These are phyloP conservation scores for Lasiurus cinereus DNA, from an alignment of 2,113 vertebrate species.

Conservation along the genomic window DNA sequence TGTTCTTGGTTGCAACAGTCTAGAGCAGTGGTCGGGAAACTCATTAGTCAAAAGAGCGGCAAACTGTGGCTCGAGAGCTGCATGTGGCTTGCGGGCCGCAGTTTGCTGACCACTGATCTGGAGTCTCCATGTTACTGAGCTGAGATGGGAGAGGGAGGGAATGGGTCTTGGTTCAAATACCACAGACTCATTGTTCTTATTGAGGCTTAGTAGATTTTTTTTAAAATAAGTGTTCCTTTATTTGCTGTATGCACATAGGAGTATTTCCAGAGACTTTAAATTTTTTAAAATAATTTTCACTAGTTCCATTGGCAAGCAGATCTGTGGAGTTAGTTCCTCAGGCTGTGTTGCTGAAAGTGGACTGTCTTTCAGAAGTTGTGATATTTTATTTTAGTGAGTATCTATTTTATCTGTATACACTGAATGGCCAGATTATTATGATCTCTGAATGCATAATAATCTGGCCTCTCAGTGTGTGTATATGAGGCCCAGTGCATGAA, in stretches of 20 bases:
- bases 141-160: neutral
- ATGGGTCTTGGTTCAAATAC: neutral
- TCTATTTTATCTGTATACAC: neutral
- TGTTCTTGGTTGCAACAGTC: neutral
- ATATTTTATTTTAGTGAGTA: neutral
- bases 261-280: conserved; percentile 39
- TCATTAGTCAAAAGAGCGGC: too few species aligned
- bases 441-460: too few species aligned
- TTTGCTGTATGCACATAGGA: neutral
- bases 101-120: too few species aligned
- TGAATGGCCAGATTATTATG: too few species aligned
- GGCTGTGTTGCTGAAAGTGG: neutral
- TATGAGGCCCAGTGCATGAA: too few species aligned
- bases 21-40: neutral
- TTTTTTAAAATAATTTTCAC: conserved; percentile 44
- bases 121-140: neutral
- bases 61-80: too few species aligned
- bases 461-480: too few species aligned
- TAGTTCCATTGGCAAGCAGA: neutral
- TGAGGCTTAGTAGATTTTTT: neutral
- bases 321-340: neutral
- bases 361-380: neutral
- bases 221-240: conserved; percentile 36
- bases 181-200: neutral
- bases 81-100: too few species aligned